Evolutionary conservation across 2,113 vertebrate genomes (phyloP), one percentile per base, ranked within the genome.

Genomic region (Arothron firmamentum): DNA sequence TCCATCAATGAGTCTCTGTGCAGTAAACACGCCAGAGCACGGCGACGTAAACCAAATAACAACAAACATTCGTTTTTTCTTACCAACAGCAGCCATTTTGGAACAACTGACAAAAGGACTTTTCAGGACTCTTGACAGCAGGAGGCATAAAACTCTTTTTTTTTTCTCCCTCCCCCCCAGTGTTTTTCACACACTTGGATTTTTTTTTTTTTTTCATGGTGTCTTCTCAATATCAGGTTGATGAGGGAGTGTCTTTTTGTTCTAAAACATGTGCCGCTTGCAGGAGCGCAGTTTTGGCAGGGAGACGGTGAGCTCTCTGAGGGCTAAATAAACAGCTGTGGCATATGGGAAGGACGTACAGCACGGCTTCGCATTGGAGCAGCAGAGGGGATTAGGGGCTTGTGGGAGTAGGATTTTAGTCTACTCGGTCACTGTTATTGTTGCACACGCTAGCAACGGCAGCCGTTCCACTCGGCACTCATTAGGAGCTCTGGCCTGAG

Each of bases 291-390:
- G 62, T 58, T 78, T 88, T 91, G 87, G 88, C 80, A 62, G 60
- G 56, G 64, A 75, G 87, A 85, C 85, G 87, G 73, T 59, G 49
- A 43, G 64, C 76, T 79, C 83, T 86, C 88, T 60, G 62, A 72
- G 80, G 84, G 84, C 75, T 63, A 75, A 80, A 80, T 72, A 75
- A 88, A 86, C 86, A 89, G 82, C 82, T 85, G 83, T 70, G 77
- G 77, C 87, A 81, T 87, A 87, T 78, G 84, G 86, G 70, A 64
- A 57, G 83, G 84, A 85, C 45, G 72, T 59, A 65, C 71, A 56
- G 67, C 25, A 17, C 42, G 17, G 74, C 12, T 6, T 54, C 63
- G 71, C 62, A 66, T 61, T 54, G 48, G 4, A 68, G 16, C 25
- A 20, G 62, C 18, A 7, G 13, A 45, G 61, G 41, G 48, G 47